A percentile compares a stretch with the other conserved stretches of the same genome.
These are phyloP conservation scores for Pogonocherus hispidulus DNA, from an alignment of 2,888 invertebrate species.

Conservation along the genomic window DNA sequence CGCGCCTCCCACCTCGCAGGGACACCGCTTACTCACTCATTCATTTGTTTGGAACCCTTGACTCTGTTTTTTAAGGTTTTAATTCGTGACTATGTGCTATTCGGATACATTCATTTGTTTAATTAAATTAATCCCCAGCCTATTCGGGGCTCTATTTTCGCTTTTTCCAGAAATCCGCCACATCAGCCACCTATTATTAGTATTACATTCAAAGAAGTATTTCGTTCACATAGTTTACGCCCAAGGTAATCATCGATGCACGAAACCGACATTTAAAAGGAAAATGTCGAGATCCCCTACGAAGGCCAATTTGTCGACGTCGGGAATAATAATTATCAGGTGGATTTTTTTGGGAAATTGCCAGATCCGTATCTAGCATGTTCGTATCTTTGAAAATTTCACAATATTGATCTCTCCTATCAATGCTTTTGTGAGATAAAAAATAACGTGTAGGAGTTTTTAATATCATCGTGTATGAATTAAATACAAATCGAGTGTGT, in stretches of 20 bases:
- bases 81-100: constrained; percentile 10
- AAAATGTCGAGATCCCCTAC: neutral
- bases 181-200: too few relatives aligned
- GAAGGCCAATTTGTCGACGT: neutral
- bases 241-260: neutral
- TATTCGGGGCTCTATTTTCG: neutral
- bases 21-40: constrained; percentile 1
- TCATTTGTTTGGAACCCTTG: constrained; percentile 1
- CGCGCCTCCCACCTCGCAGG: too few relatives aligned
- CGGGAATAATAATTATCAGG: constrained; percentile 12
- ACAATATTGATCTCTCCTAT: too few relatives aligned
- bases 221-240: constrained; percentile 1
- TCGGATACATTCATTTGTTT: constrained; percentile 7
- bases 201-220: constrained; percentile 4
- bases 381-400: too few relatives aligned
- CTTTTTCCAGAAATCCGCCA: neutral
- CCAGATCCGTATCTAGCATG: too few relatives aligned
- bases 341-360: too few relatives aligned
- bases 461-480: too few relatives aligned
- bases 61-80: constrained; percentile 12
- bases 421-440: too few relatives aligned
- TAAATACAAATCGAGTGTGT: too few relatives aligned
- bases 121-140: neutral
- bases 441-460: too few relatives aligned
- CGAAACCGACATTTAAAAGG: constrained; percentile 3